Conservation (phyloP, 2,888 invertebrate genomes). For the Peribatodes rhomboidaria region DNA sequence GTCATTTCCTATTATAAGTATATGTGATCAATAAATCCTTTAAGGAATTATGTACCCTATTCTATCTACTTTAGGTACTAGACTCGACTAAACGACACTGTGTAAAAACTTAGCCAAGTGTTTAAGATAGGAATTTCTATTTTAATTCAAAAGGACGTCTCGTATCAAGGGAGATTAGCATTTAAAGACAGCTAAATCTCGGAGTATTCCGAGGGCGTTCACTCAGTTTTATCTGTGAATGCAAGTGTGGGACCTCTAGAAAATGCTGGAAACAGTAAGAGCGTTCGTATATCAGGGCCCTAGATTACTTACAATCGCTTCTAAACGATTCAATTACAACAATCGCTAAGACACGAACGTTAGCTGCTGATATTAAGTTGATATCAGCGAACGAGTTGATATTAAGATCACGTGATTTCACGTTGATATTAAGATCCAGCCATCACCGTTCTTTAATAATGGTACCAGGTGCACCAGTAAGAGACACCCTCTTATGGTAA, state of each 20-base stretch:
- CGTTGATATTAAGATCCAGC: too few relatives aligned
- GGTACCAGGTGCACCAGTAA: too few relatives aligned
- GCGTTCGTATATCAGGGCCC: background rate
- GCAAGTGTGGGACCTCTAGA: slow-evolving; percentile 32
- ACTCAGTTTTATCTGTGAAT: slow-evolving; percentile 41
- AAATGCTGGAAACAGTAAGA: slow-evolving; percentile 18
- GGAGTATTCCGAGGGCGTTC: slow-evolving; percentile 41
- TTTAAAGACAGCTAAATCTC: slow-evolving; percentile 45
- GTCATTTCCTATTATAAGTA: too few relatives aligned
- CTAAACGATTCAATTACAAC: too few relatives aligned
- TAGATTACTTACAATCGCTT: background rate
- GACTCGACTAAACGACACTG: background rate
- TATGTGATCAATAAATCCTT: too few relatives aligned
- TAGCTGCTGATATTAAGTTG: too few relatives aligned
- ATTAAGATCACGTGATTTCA: too few relatives aligned
- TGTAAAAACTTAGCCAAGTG: slow-evolving; percentile 5
- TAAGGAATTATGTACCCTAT: background rate
- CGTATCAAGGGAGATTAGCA: slow-evolving; percentile 40
- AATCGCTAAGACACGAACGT: too few relatives aligned
- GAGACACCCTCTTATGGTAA: too few relatives aligned
- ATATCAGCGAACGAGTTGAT: too few relatives aligned
- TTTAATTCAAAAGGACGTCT: slow-evolving; percentile 39
- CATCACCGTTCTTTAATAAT: too few relatives aligned
- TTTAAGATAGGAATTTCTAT: slow-evolving; percentile 32
- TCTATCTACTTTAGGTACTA: background rate